Conservation (phyloP, 1,140 invertebrate species). For the Lepidurus couesii region DNA sequence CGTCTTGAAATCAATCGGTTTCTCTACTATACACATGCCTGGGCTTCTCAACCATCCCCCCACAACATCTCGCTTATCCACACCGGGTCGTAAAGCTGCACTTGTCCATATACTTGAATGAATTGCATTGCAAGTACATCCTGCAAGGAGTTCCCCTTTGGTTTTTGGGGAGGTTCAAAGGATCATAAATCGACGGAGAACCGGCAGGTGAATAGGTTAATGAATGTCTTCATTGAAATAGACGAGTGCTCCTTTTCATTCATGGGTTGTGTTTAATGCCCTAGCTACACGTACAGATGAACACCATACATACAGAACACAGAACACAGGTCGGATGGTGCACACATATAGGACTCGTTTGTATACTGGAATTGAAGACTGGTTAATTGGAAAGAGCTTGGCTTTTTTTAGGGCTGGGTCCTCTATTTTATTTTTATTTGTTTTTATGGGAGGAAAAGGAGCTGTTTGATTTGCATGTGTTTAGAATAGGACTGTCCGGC, state of each 20-base stretch:
- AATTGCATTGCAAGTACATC: constrained; percentile 5
- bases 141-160: background rate
- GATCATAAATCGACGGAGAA: background rate
- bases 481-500: constrained; percentile 15
- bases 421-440: background rate
- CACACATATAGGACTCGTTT: background rate
- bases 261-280: background rate
- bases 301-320: background rate
- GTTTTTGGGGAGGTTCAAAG: background rate
- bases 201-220: constrained; percentile 8
- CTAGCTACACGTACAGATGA: background rate
- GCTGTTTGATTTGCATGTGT: constrained; percentile 8
- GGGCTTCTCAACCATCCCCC: background rate
- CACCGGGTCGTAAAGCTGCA: constrained; percentile 9
- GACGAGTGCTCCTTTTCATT: background rate
- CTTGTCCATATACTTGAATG: constrained; percentile 1
- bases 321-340: background rate
- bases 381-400: background rate
- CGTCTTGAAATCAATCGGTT: constrained; percentile 22
- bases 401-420: background rate
- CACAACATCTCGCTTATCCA: background rate
- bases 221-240: constrained; percentile 22
- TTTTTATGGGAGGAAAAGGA: no score
- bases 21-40: background rate
- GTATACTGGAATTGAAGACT: background rate